Evolutionary conservation across 1,140 invertebrate species (phyloP), one percentile per base, ranked within the genome.

Genomic region (Lepeophtheirus salmonis): DNA sequence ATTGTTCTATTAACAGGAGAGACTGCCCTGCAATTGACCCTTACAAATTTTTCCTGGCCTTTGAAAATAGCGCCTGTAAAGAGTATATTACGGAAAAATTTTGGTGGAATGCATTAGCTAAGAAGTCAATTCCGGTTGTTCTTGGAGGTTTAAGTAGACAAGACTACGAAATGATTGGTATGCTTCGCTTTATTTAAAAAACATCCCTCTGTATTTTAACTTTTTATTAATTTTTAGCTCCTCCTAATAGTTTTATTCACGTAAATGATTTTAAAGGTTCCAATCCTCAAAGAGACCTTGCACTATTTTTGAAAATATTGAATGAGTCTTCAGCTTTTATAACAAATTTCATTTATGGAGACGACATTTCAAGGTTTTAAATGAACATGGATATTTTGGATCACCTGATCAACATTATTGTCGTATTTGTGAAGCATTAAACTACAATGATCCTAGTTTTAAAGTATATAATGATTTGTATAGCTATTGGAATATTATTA

Each of bases 41-140:
- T 0, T 86, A 84, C 67, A 75, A 81, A 63, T 86, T 87, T 67
- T 86, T 85, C 66, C 68, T 86, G 23, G 75, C 83, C 0, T 80
- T 86, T 61, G 84, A 86, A 70, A 86, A 86, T 66, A 77, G 79
- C 0, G 76, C 77, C 61, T 84, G 82, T 62, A 68, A 70, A n/a
- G 77, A 83, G 64, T 84, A 83, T 64, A 67, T 83, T 20, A 83
- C 80, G 0, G 81, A 84, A 65, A 83, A 83, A 66, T 67, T 80
- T 4, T 87, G 78, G 68, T 70, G 67, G 64, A 70, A 71, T 64
- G 66, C 67, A 0, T 65, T 69, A 20, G 53, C 60, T 12, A 69
- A 74, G 60, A 68, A 71, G 50, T 64, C 71, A 3, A 64, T 76
- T 3, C 75, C 75, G 2, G 70, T 76, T 4, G 75, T 75, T 13